phyloP scores from a whole-genome alignment of 1,140 invertebrate genomes.

The Thaumetopoea pityocampa region DNA sequence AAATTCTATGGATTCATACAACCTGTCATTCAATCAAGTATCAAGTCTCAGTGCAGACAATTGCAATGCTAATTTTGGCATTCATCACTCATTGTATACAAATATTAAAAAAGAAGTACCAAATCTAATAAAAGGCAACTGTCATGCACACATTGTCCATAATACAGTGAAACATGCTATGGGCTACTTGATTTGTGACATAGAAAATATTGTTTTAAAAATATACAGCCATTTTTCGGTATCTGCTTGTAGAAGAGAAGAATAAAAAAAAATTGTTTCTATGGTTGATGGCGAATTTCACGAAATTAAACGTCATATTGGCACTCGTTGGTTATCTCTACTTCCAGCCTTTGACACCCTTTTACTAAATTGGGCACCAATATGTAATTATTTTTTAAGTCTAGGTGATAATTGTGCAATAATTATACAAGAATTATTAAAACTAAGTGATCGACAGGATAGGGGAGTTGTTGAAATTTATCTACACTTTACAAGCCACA shows the following conservation, averaged over 20 bases:
- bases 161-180: constrained; percentile 29
- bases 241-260: constrained; percentile 29
- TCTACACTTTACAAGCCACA: background rate
- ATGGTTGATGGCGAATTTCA: constrained; percentile 30
- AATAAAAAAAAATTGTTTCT: constrained; percentile 31
- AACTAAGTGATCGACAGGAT: too few relatives aligned
- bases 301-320: constrained; percentile 29
- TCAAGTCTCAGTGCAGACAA: constrained; percentile 31
- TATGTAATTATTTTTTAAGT: constrained; percentile 26
- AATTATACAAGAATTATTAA: constrained; percentile 17
- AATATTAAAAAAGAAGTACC: constrained; percentile 25
- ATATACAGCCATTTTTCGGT: constrained; percentile 28
- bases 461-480: too few relatives aligned
- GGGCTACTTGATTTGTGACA: constrained; percentile 24
- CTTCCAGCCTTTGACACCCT: constrained; percentile 27
- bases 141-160: constrained; percentile 32
- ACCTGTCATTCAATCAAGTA: constrained; percentile 23
- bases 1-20: constrained; percentile 25
- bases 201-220: constrained; percentile 35
- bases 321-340: constrained; percentile 28
- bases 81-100: constrained; percentile 19
- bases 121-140: constrained; percentile 31
- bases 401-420: constrained; percentile 14
- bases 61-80: constrained; percentile 31
- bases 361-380: constrained; percentile 31